These are phyloP conservation scores for Chascanopsetta lugubris DNA, from an alignment of 2,113 vertebrate species.

Conservation along the genomic window DNA sequence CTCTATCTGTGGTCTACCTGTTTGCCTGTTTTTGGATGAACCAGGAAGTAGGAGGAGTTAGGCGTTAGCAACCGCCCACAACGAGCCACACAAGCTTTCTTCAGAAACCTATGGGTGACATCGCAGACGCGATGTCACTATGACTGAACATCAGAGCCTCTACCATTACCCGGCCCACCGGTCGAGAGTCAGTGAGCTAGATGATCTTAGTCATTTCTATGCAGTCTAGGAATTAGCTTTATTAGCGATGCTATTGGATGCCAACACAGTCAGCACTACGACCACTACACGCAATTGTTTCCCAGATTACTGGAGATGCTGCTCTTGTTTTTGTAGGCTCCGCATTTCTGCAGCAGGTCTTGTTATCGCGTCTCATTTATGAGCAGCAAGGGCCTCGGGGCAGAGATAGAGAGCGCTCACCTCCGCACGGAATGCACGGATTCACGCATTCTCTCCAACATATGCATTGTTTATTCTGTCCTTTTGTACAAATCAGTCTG, in stretches of 20 bases:
- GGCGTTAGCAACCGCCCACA: too few relatives aligned
- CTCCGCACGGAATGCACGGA: slow-evolving; percentile 41
- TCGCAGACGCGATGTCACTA: too few relatives aligned
- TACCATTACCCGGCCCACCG: too few relatives aligned
- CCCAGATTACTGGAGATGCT: slow-evolving; percentile 4
- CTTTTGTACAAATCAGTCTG: slow-evolving; percentile 39
- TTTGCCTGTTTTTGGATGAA: too few relatives aligned
- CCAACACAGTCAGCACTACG: slow-evolving; percentile 11
- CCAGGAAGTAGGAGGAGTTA: too few relatives aligned
- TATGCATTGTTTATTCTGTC: slow-evolving; percentile 36
- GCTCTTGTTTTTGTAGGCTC: slow-evolving; percentile 8
- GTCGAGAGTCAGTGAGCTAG: too few relatives aligned
- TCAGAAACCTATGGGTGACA: too few relatives aligned
- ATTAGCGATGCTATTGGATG: slow-evolving; percentile 12
- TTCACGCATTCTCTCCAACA: neutral
- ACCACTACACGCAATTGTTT: slow-evolving; percentile 6
- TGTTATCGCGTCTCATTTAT: slow-evolving; percentile 56
- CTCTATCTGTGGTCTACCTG: too few relatives aligned
- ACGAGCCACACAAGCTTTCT: too few relatives aligned
- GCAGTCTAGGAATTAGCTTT: slow-evolving; percentile 15
- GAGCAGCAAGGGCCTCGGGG: slow-evolving; percentile 52
- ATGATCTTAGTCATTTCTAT: slow-evolving; percentile 8
- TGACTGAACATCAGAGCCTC: too few relatives aligned
- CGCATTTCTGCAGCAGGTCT: slow-evolving; percentile 41
- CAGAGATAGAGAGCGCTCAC: slow-evolving; percentile 27